phyloP scores from a whole-genome alignment of 2,888 invertebrate species.

The Neria commutata region DNA sequence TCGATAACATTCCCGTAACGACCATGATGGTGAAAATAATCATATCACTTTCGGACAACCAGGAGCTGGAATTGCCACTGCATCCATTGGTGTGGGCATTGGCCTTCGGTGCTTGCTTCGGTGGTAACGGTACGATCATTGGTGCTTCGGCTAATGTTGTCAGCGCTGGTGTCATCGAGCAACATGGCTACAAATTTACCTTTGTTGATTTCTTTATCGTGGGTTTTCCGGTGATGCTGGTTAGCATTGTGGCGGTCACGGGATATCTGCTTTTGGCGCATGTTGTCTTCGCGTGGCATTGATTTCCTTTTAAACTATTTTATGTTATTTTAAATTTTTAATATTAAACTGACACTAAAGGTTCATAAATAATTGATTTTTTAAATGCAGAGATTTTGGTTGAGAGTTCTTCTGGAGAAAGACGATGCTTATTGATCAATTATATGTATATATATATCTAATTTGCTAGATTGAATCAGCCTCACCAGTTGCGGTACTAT shows the following conservation, averaged over 20 bases:
- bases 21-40: constrained; percentile 89
- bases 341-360: neutral
- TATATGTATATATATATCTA: too few relatives aligned
- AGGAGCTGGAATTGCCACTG: constrained; percentile 73
- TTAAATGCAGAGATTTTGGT: too few relatives aligned
- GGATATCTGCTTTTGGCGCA: constrained; percentile 75
- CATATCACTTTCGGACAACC: constrained; percentile 71
- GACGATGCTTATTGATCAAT: too few relatives aligned
- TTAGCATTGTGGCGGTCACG: constrained; percentile 70
- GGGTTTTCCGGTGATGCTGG: constrained; percentile 82
- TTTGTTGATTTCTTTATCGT: constrained; percentile 82
- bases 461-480: too few relatives aligned
- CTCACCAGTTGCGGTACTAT: too few relatives aligned
- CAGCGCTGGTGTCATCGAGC: constrained; percentile 88
- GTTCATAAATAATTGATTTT: neutral
- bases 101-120: constrained; percentile 86
- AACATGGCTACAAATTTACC: constrained; percentile 85
- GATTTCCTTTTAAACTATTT: too few relatives aligned
- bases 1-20: constrained; percentile 89
- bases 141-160: constrained; percentile 92
- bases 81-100: constrained; percentile 85
- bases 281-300: constrained; percentile 71
- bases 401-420: too few relatives aligned
- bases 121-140: constrained; percentile 89
- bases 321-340: neutral